Evolutionary conservation across 2,797 vertebrate genomes (phyloP).

Genomic region (Ceryle rudis): DNA sequence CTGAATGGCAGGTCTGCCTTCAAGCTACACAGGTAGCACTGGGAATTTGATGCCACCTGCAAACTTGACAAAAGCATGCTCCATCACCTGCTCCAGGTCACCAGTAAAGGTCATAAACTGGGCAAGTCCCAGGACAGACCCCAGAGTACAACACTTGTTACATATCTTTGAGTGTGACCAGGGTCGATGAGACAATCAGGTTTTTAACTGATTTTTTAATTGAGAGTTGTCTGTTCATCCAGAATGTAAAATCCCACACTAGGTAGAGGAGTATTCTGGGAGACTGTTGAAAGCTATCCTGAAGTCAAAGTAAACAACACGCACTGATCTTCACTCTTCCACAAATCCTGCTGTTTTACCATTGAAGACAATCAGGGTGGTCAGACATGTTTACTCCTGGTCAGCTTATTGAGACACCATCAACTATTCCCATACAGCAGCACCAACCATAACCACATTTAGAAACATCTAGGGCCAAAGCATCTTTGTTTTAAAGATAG

Average conservation of each 20-base stretch:
- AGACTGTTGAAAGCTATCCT: not conserved
- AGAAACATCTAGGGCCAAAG: not conserved
- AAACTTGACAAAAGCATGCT: not conserved
- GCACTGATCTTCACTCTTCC: not conserved
- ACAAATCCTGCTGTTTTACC: not conserved
- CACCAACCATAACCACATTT: not conserved
- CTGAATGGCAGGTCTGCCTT: not conserved
- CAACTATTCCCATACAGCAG: not conserved
- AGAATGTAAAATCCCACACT: not conserved
- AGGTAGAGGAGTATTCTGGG: not conserved
- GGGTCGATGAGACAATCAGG: rapidly evolving
- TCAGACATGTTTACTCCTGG: not conserved
- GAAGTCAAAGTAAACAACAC: not conserved
- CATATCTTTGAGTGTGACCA: not conserved
- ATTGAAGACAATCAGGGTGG: not conserved
- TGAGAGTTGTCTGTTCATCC: not conserved
- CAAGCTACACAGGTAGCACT: not conserved
- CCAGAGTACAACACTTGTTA: not conserved
- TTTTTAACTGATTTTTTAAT: not conserved
- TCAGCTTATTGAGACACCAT: not conserved
- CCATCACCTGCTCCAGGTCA: not conserved
- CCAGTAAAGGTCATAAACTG: not conserved
- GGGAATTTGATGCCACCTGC: not conserved
- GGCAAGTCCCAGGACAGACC: not conserved
- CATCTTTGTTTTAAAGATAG: not conserved